Percentiles rank a stretch among this genome's conserved stretches.
Conservation (phyloP, 2,797 vertebrate genomes). For the Lacerta bilineata region DNA sequence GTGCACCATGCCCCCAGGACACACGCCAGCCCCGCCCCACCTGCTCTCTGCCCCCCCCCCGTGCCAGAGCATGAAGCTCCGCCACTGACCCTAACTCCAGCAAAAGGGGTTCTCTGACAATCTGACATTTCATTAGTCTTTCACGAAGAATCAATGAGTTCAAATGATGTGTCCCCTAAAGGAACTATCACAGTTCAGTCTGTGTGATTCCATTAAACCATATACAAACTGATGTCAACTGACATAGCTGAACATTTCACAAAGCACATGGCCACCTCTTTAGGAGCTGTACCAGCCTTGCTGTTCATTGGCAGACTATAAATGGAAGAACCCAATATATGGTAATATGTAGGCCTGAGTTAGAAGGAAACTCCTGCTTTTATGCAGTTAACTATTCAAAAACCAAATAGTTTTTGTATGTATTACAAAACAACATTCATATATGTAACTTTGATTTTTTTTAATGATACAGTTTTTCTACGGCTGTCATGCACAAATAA, state of each 20-base stretch:
- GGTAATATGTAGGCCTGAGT: not conserved
- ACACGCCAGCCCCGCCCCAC: too few relatives aligned
- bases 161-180: not conserved
- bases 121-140: not conserved
- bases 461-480: too few relatives aligned
- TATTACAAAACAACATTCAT: too few relatives aligned
- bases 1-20: too few relatives aligned
- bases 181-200: not conserved
- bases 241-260: not conserved
- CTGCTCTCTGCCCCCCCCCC: too few relatives aligned
- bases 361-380: not conserved
- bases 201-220: not conserved
- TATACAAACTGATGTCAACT: not conserved
- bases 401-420: not conserved
- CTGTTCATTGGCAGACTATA: not conserved
- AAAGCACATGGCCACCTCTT: not conserved
- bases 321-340: not conserved
- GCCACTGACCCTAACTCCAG: too few relatives aligned
- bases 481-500: not conserved
- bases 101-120: not conserved
- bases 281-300: not conserved
- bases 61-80: too few relatives aligned
- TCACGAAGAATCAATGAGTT: not conserved
- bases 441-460: too few relatives aligned
- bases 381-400: not conserved